Evolutionary conservation across 2,113 vertebrate species (phyloP).

Genomic region (Salvelinus namaycush): DNA sequence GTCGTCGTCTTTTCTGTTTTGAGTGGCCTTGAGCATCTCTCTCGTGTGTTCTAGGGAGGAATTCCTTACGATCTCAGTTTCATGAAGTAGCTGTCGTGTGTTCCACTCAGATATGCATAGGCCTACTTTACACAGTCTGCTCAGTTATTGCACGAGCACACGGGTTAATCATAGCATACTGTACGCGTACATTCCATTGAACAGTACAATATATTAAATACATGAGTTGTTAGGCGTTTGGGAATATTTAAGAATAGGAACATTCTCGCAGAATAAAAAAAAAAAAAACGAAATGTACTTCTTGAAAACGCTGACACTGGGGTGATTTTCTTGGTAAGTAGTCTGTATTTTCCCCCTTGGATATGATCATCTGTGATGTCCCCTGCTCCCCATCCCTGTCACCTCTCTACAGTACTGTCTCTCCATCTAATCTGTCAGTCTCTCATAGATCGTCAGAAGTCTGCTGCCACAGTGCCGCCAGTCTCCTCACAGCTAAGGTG

Average conservation of each 20-base stretch:
- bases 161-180: background rate
- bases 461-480: slow-evolving; percentile 89
- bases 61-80: background rate
- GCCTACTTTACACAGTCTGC: background rate
- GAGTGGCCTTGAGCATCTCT: background rate
- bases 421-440: slow-evolving; percentile 89
- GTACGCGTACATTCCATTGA: background rate
- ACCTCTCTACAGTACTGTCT: slow-evolving; percentile 55
- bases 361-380: background rate
- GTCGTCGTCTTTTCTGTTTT: slow-evolving; percentile 29
- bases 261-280: background rate
- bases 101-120: background rate
- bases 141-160: background rate
- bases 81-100: background rate
- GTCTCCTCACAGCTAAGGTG: slow-evolving; percentile 81
- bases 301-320: too few species aligned
- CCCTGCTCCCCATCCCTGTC: background rate
- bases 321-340: background rate
- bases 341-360: background rate
- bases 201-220: too few species aligned
- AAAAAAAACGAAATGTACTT: too few species aligned
- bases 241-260: background rate
- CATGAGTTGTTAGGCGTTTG: background rate
- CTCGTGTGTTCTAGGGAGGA: background rate
- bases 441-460: slow-evolving; percentile 95